Conservation (phyloP, 2,113 vertebrate species). For the Pelobates fuscus region DNA sequence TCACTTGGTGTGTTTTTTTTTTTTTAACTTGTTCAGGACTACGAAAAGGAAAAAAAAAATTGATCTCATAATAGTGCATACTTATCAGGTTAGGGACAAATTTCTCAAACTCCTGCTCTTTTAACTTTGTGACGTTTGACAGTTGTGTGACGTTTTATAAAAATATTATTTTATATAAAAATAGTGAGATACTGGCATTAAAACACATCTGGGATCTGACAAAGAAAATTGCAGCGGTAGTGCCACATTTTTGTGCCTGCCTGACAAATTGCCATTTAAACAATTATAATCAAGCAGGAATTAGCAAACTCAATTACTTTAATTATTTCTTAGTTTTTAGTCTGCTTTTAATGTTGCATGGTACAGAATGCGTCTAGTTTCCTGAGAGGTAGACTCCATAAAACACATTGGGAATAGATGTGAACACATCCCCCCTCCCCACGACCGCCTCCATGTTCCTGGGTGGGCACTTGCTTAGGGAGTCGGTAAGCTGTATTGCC, state of each 20-base stretch:
- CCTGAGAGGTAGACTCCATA: conserved; percentile 56
- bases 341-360: conserved; percentile 52
- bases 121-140: background rate
- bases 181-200: conserved; percentile 11
- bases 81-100: background rate
- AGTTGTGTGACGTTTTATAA: background rate
- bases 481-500: conserved; percentile 69
- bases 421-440: conserved; percentile 51
- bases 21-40: no score
- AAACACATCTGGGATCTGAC: conserved; percentile 25
- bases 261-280: conserved; percentile 51
- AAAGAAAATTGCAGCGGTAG: conserved; percentile 1
- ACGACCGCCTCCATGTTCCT: conserved; percentile 72
- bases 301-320: conserved; percentile 43
- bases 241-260: conserved; percentile 5
- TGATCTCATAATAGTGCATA: no score
- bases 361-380: conserved; percentile 59
- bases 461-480: conserved; percentile 78
- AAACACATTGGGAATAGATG: conserved; percentile 55
- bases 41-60: no score
- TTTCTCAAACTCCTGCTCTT: background rate
- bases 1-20: no score
- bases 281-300: conserved; percentile 49
- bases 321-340: conserved; percentile 22
- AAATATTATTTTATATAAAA: conserved; percentile 15